Percentiles rank a stretch among this genome's conserved stretches.
Evolutionary conservation across 2,113 vertebrate genomes (phyloP).

Genomic region (Sceloporus tristichus): DNA sequence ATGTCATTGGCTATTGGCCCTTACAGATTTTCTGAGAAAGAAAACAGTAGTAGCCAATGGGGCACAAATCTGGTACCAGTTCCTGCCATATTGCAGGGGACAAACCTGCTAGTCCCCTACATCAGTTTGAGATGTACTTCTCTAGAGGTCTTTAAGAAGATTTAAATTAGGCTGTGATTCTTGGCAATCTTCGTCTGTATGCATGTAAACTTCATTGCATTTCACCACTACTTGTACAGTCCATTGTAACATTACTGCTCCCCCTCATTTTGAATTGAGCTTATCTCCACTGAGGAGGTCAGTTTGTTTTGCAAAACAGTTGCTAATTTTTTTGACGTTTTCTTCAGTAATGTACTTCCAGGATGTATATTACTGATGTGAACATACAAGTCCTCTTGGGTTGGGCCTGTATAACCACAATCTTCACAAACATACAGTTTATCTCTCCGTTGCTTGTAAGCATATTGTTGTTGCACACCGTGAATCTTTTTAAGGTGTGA

Average conservation of each 20-base stretch:
- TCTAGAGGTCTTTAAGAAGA: not conserved
- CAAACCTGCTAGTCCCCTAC: too few relatives aligned
- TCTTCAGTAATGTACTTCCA: constrained; percentile 80
- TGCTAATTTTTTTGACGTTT: constrained; percentile 84
- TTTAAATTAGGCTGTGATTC: not conserved
- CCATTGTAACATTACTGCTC: constrained; percentile 41
- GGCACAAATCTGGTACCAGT: too few relatives aligned
- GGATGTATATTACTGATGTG: constrained; percentile 81
- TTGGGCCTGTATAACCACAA: constrained; percentile 86
- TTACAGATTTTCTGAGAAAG: too few relatives aligned
- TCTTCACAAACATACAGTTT: constrained; percentile 89
- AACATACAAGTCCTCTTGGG: constrained; percentile 83
- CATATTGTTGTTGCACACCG: constrained; percentile 83
- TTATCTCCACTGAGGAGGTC: constrained; percentile 68
- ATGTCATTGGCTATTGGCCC: too few relatives aligned
- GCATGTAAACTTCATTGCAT: constrained; percentile 55
- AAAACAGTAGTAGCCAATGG: too few relatives aligned
- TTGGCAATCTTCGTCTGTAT: constrained; percentile 11
- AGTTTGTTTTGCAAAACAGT: constrained; percentile 82
- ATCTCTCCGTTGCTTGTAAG: constrained; percentile 86
- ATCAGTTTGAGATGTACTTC: not conserved
- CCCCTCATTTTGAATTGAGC: constrained; percentile 61
- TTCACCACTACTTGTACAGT: not conserved
- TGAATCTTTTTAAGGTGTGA: constrained; percentile 89
- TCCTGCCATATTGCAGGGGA: too few relatives aligned